A percentile compares a stretch with the other conserved stretches of the same genome.
phyloP scores from a whole-genome alignment of 2,113 vertebrate species.

The Chloropsis cyanopogon region DNA sequence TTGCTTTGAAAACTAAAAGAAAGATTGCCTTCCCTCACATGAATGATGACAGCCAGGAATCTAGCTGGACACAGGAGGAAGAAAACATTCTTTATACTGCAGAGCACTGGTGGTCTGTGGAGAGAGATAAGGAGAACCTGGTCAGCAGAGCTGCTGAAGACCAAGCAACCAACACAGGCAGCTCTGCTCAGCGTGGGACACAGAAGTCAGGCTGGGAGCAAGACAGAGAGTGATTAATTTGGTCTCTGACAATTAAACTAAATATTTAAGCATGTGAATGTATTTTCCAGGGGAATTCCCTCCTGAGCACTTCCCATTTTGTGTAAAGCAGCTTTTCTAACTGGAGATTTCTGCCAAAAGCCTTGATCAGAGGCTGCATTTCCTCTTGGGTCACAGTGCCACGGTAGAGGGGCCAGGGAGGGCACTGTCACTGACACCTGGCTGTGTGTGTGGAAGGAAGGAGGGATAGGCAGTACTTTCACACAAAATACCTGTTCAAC shows the following conservation, averaged over 20 bases:
- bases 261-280: background rate
- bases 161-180: fast-evolving
- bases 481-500: background rate
- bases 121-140: background rate
- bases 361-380: background rate
- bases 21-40: background rate
- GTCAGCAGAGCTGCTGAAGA: background rate
- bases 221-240: background rate
- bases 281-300: background rate
- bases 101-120: background rate
- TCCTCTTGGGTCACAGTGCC: background rate
- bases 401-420: background rate
- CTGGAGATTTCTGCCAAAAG: background rate
- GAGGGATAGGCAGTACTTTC: background rate
- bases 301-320: background rate
- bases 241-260: background rate
- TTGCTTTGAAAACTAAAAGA: background rate
- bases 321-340: background rate
- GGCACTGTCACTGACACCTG: background rate
- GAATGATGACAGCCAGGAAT: background rate
- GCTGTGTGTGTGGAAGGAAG: background rate
- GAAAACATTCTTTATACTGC: background rate
- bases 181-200: background rate
- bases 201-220: background rate
- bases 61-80: background rate